Percentiles rank a stretch among this genome's conserved stretches.
Conservation (phyloP, 2,113 vertebrate genomes). For the Heliornis fulica region DNA sequence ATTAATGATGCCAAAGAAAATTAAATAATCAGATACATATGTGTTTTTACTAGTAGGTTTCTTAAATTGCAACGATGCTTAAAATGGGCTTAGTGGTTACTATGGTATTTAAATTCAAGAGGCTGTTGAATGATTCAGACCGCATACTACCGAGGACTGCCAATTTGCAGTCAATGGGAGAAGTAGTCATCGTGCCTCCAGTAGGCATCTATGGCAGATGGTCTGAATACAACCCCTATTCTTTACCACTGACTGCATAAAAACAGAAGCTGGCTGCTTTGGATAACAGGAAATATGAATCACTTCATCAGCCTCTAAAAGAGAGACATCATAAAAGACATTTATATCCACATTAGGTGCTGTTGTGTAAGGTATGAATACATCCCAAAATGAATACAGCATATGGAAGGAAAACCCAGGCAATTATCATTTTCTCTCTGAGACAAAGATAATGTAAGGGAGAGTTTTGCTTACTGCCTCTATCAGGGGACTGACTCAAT, state of each 20-base stretch:
- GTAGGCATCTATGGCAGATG: constrained; percentile 35
- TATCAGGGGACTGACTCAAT: neutral
- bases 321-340: constrained; percentile 7
- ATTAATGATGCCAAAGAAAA: neutral
- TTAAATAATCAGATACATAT: neutral
- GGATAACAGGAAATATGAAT: constrained; percentile 49
- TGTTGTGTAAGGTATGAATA: constrained; percentile 39
- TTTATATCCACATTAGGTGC: constrained; percentile 8
- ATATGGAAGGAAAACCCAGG: neutral
- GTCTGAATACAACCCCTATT: constrained; percentile 32
- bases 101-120: constrained; percentile 4
- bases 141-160: neutral
- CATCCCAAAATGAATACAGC: neutral
- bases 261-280: constrained; percentile 33
- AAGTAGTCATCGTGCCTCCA: constrained; percentile 12
- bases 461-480: neutral
- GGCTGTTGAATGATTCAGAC: constrained; percentile 39
- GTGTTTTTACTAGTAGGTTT: neutral
- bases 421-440: neutral
- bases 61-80: neutral
- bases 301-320: constrained; percentile 42
- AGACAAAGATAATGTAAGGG: neutral
- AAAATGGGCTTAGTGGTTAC: neutral
- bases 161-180: constrained; percentile 34
- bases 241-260: constrained; percentile 15